Evolutionary conservation across 2,888 invertebrate species (phyloP), one percentile per base, ranked within the genome.

Genomic region (Hyposoter didymator): DNA sequence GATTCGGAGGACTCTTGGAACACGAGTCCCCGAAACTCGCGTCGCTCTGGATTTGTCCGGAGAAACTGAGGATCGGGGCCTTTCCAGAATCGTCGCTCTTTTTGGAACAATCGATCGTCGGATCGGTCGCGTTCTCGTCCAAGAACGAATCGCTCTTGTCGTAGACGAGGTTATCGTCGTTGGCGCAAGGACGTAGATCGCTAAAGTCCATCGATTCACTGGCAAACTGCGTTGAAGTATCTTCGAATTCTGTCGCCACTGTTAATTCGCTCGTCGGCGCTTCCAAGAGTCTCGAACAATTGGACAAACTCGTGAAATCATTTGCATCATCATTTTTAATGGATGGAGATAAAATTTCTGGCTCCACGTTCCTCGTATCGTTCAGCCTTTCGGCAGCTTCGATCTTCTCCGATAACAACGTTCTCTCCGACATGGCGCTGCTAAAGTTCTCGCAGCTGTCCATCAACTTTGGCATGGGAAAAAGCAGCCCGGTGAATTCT

Each of bases 211-310:
- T 86, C n/a, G 84, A 88, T 22, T 84, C 88, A 49, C 84, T 82
- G 14, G 87, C 88, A 39, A 88, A 87, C 49, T 84, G 84, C 8
- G 88, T 88, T 19, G 81, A 87, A 0, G 84, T 87, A 35, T 88
- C 88, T 5, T 85, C 83, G 17, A 82, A 81, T 1, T 43, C 62
- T 3, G 86, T 84, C 1, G 52, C 59, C 66, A 55, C 72, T 1
- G 84, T 78, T 7, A 83, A 64, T 43, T 81, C 88, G 32, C 78
- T 81, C 8, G 62, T 81, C 8, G 62, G 22, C 0, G 43, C 55
- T 1, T 76, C 79, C 0, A 79, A 66, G 5, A 78, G 14, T 1
- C 76, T 83, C 67, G 64, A 43, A 35, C 78, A 82, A 28, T 59
- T 82, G 3, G 85, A 80, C 35, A 85, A 85, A 73, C 67, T 82